Conservation (phyloP, 2,888 invertebrate species). For the Spodoptera picta region DNA sequence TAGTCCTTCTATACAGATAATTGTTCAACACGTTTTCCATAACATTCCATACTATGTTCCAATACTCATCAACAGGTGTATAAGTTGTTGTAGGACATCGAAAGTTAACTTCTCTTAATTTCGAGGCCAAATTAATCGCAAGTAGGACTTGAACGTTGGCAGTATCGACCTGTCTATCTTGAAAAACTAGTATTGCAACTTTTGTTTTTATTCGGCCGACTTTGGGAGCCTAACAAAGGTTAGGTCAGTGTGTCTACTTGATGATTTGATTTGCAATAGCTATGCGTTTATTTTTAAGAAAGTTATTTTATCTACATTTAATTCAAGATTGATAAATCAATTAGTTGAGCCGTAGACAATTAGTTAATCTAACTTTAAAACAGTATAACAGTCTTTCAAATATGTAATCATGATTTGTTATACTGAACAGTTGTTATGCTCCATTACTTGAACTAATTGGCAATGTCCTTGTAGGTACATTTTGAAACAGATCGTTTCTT, state of each 20-base stretch:
- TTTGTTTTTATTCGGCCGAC: slow-evolving; percentile 81
- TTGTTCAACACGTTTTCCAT: neutral
- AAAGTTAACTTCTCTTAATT: slow-evolving; percentile 71
- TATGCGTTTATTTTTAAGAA: too few species aligned
- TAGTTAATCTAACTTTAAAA: slow-evolving; percentile 19
- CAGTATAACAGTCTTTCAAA: slow-evolving; percentile 3
- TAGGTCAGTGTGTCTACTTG: slow-evolving; percentile 62
- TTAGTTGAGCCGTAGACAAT: slow-evolving; percentile 16
- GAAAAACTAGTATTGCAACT: slow-evolving; percentile 83
- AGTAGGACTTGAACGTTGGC: slow-evolving; percentile 68
- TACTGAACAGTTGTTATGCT: neutral
- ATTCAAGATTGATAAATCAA: slow-evolving; percentile 13
- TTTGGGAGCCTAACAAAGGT: slow-evolving; percentile 58
- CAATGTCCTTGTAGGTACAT: neutral
- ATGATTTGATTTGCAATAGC: slow-evolving; percentile 20
- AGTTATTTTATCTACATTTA: neutral
- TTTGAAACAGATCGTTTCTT: neutral
- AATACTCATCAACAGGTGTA: slow-evolving; percentile 43
- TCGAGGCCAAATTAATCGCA: slow-evolving; percentile 78
- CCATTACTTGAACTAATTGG: slow-evolving; percentile 10
- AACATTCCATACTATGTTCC: slow-evolving; percentile 19
- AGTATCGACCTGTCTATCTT: slow-evolving; percentile 77
- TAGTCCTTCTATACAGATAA: too few species aligned
- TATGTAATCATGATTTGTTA: slow-evolving; percentile 14
- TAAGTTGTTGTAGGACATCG: slow-evolving; percentile 63